Base-by-base conservation (phyloP, 2,113 vertebrate genomes). In the Scophthalmus maximus region DNA sequence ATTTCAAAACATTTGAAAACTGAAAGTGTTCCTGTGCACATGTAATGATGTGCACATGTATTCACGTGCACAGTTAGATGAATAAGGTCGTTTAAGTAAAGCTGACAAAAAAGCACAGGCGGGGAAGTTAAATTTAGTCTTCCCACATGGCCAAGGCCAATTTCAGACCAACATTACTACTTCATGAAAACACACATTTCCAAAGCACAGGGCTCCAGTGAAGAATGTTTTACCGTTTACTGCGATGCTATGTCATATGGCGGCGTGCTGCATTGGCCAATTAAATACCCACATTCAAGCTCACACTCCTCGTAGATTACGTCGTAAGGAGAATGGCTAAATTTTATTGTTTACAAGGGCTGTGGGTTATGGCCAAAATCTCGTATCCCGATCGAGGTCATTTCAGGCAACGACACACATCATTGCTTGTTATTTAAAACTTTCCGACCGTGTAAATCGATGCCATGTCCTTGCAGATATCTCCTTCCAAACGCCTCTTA, bases 211-310 rank as follows among this genome's bases (percentile, higher is more conserved):
- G 20, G 26, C 66, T 47, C 34, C 17, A 42, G n/a, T 2, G 9
- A 38, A 36, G 25, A 26, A 18, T 1, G 15, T 51, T 27, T 51
- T 1, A 8, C 27, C 15, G n/a, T 50, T 50, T 51, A 5, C 30
- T 57, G 29, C 30, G 23, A 32, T 15, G 53, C n/a, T 22, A 52
- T 30, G 42, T 51, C 63, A 18, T 46, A 30, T 50, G 63, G 22
- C 55, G 22, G 22, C 8, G 6, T 38, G 20, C 20, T 38, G 11
- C 34, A 25, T 7, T 15, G 14, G 34, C 38, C 8, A 44, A 46
- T 20, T 62, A 8, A 14, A 30, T 47, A 47, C 47, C n/a, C 20
- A 30, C 27, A 18, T 18, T 14, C 26, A 15, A 30, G 15, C 5
- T 18, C 25, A 15, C 23, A 26, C 14, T 51, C 15, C 42, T 18